phyloP scores from a whole-genome alignment of 2,888 invertebrate species.

The Tolmerus cingulatus region DNA sequence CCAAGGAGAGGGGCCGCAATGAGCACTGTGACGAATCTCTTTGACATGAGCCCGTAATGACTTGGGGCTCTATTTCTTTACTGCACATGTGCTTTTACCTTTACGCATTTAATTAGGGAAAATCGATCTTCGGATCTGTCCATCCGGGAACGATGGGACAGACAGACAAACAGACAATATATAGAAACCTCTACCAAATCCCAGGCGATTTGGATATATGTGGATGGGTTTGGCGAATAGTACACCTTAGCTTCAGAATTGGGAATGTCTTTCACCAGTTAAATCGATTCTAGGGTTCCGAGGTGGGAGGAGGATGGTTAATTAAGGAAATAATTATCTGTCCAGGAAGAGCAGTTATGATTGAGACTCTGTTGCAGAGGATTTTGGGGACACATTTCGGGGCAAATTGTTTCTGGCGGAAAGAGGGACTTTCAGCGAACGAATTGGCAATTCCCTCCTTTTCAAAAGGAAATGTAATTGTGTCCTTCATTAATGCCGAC shows the following conservation, averaged over 20 bases:
- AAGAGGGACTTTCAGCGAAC: background rate
- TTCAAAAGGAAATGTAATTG: background rate
- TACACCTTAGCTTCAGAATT: background rate
- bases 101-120: slow-evolving; percentile 17
- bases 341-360: background rate
- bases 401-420: background rate
- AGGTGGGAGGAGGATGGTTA: background rate
- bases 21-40: background rate
- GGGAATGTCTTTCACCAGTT: background rate
- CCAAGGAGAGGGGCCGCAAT: background rate
- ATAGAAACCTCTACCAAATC: background rate
- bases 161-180: background rate
- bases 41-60: slow-evolving; percentile 9
- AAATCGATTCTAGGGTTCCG: background rate
- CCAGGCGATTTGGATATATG: background rate
- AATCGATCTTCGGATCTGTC: background rate
- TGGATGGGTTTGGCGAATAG: background rate
- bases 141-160: background rate
- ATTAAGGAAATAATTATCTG: background rate
- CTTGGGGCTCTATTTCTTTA: background rate
- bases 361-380: background rate
- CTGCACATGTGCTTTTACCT: background rate
- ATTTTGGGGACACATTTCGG: background rate
- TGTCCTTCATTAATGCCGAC: background rate
- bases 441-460: background rate